These are phyloP conservation scores for Datnioides undecimradiatus DNA, from an alignment of 2,113 vertebrate genomes.

Conservation along the genomic window DNA sequence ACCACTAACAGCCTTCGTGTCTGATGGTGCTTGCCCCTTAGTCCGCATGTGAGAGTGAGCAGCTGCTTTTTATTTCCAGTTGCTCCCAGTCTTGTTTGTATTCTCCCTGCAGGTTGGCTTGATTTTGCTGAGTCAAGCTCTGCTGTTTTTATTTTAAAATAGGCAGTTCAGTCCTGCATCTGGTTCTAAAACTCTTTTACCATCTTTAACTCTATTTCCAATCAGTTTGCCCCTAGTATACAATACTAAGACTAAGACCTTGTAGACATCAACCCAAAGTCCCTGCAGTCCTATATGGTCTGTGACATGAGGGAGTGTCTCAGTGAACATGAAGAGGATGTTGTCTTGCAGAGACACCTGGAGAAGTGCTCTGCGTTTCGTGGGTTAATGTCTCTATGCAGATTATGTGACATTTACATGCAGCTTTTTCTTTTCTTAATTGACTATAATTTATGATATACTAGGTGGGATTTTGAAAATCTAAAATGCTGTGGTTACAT, in stretches of 20 bases:
- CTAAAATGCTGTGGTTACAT: background rate
- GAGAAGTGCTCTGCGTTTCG: background rate
- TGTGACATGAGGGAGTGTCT: background rate
- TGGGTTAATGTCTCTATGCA: too few relatives aligned
- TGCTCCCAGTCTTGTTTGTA: background rate
- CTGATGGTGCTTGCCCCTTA: background rate
- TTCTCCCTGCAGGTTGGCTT: background rate
- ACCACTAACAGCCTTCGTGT: background rate
- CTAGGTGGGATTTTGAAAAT: background rate
- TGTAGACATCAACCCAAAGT: background rate
- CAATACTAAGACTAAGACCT: background rate
- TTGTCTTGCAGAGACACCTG: background rate
- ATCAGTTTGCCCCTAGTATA: background rate
- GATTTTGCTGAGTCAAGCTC: slow-evolving; percentile 66
- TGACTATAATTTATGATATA: too few relatives aligned
- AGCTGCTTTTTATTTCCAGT: background rate
- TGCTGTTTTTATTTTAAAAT: background rate
- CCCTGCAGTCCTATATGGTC: background rate
- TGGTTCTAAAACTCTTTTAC: background rate
- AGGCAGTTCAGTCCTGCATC: background rate
- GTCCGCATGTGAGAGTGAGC: background rate
- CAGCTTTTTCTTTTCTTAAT: too few relatives aligned
- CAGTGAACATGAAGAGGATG: background rate
- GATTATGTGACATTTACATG: too few relatives aligned
- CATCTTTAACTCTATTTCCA: background rate